Evolutionary conservation across 2,888 invertebrate species (phyloP).

Genomic region (Stictocephala bisonia): DNA sequence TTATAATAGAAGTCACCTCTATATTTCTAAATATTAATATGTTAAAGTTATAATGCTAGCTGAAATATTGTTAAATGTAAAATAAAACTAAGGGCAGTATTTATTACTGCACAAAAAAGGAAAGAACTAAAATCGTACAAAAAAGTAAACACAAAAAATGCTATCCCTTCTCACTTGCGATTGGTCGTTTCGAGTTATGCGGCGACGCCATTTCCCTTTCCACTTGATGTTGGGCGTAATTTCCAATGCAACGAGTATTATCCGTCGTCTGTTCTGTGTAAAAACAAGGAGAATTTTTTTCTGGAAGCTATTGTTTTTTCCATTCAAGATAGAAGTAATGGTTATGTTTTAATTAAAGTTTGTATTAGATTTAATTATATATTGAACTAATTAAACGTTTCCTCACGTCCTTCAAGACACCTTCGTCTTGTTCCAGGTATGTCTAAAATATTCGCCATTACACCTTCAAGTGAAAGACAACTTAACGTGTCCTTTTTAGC

Average conservation of each 20-base stretch:
- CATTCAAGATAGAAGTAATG: not conserved
- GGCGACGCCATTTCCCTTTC: too few relatives aligned
- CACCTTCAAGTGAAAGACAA: too few relatives aligned
- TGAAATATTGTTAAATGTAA: too few relatives aligned
- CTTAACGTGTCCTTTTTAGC: too few relatives aligned
- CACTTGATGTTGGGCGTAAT: constrained; percentile 3
- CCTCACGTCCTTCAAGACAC: not conserved
- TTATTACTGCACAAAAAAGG: too few relatives aligned
- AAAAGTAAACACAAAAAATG: constrained; percentile 8
- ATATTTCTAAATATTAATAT: too few relatives aligned
- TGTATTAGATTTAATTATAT: not conserved
- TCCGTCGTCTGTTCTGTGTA: constrained; percentile 35
- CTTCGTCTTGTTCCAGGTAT: constrained; percentile 8
- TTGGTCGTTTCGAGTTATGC: not conserved
- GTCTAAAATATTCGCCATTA: constrained; percentile 24
- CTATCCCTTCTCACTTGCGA: not conserved
- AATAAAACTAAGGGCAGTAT: too few relatives aligned
- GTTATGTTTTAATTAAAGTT: not conserved
- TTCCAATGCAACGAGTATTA: constrained; percentile 15
- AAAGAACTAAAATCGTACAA: too few relatives aligned
- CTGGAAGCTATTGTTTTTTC: constrained; percentile 35
- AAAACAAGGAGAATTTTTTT: constrained; percentile 8
- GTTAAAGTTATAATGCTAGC: too few relatives aligned
- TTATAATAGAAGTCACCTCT: too few relatives aligned
- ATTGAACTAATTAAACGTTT: not conserved